phyloP scores from a whole-genome alignment of 2,888 invertebrate species.

The Apotomis betuletana region DNA sequence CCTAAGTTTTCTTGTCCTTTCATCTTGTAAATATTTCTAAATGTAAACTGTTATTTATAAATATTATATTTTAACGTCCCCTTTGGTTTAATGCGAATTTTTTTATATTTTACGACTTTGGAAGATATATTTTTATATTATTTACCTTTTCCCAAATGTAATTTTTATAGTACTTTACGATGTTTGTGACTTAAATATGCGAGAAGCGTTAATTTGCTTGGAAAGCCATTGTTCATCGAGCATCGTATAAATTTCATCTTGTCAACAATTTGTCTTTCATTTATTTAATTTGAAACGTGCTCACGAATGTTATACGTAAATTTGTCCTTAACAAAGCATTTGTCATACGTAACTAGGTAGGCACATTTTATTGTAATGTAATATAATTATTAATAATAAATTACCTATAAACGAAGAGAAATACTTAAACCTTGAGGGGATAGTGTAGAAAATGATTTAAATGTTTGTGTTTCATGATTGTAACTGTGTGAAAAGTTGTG shows the following conservation, averaged over 20 bases:
- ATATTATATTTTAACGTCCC: constrained; percentile 38
- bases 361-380: constrained; percentile 82
- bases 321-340: constrained; percentile 75
- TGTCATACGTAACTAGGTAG: constrained; percentile 82
- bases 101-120: constrained; percentile 40
- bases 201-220: constrained; percentile 13
- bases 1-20: constrained; percentile 62
- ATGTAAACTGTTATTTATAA: constrained; percentile 67
- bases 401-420: constrained; percentile 74
- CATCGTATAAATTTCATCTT: constrained; percentile 51
- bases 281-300: constrained; percentile 73
- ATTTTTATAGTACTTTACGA: constrained; percentile 18
- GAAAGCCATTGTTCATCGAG: constrained; percentile 35
- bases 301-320: constrained; percentile 78
- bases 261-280: constrained; percentile 60
- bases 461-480: constrained; percentile 82
- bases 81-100: constrained; percentile 58
- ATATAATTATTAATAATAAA: constrained; percentile 72
- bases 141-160: constrained; percentile 7
- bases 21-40: constrained; percentile 73
- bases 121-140: constrained; percentile 14
- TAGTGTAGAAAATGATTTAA: constrained; percentile 75
- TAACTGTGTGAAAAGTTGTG: constrained; percentile 79
- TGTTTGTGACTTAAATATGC: constrained; percentile 17
- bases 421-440: constrained; percentile 77